Conservation (phyloP, 2,113 vertebrate species). For the Notiomystis cincta region DNA sequence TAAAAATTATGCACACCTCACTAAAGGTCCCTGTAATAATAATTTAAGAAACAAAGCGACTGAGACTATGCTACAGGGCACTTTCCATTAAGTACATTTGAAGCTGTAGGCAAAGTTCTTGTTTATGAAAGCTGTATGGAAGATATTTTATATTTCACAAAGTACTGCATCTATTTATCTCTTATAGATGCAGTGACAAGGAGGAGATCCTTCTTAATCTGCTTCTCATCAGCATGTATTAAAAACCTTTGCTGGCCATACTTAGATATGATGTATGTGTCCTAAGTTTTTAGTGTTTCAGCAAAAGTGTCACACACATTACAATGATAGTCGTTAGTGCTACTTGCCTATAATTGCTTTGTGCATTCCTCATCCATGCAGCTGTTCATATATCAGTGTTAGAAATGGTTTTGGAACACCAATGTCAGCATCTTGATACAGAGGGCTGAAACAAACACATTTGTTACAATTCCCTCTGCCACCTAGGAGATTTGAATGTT, state of each 20-base stretch:
- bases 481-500: background rate
- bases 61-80: background rate
- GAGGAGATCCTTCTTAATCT: background rate
- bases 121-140: background rate
- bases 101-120: background rate
- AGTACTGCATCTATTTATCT: background rate
- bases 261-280: background rate
- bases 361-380: background rate
- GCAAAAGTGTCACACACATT: background rate
- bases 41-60: background rate
- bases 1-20: background rate
- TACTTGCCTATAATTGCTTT: background rate
- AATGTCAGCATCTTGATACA: background rate
- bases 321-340: background rate
- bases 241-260: background rate
- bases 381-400: background rate
- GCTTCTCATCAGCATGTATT: background rate
- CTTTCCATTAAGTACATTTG: background rate
- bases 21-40: background rate
- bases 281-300: background rate
- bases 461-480: background rate
- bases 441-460: background rate
- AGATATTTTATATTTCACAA: background rate
- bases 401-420: background rate
- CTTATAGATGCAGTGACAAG: background rate